A percentile compares a stretch with the other conserved stretches of the same genome.
Evolutionary conservation across 2,888 invertebrate genomes (phyloP).

Genomic region (Ellobium chinense): DNA sequence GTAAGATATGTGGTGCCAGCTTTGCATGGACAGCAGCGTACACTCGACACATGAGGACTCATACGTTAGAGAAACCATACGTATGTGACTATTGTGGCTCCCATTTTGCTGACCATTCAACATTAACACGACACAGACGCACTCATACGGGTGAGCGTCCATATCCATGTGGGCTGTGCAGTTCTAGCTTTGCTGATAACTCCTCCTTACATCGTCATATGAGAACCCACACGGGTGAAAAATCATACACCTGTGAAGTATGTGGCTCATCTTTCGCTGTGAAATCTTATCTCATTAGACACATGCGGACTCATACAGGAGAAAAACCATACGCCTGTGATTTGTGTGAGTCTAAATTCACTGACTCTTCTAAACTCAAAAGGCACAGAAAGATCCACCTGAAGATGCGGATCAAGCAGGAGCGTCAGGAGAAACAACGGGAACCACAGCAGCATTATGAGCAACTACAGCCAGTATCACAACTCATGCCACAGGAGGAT

Average conservation of each 20-base stretch:
- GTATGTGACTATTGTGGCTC: conserved; percentile 33
- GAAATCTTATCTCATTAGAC: conserved; percentile 30
- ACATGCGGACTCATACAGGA: conserved; percentile 44
- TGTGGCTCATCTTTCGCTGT: conserved; percentile 46
- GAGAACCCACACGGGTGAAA: conserved; percentile 47
- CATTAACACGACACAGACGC: conserved; percentile 43
- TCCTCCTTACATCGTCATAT: conserved; percentile 46
- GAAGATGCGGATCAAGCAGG: not conserved
- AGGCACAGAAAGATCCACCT: conserved; percentile 46
- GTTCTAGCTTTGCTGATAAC: conserved; percentile 37
- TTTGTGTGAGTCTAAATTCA: conserved; percentile 44
- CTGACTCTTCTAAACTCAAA: conserved; percentile 45
- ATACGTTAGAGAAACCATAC: conserved; percentile 44
- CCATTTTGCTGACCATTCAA: conserved; percentile 41
- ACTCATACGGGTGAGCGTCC: conserved; percentile 48
- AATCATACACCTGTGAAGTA: conserved; percentile 47
- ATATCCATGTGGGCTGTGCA: conserved; percentile 43
- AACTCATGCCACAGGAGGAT: not conserved
- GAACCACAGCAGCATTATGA: conserved; percentile 9
- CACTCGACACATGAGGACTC: conserved; percentile 44
- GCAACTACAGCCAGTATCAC: not conserved
- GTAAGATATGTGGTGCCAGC: conserved; percentile 37
- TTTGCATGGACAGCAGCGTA: conserved; percentile 41
- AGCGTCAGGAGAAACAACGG: not conserved
- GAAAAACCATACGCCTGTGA: conserved; percentile 47